Percentiles rank a stretch among this genome's conserved stretches.
These are phyloP conservation scores for Ranitomeya imitator DNA, from an alignment of 2,113 vertebrate genomes.

Conservation along the genomic window DNA sequence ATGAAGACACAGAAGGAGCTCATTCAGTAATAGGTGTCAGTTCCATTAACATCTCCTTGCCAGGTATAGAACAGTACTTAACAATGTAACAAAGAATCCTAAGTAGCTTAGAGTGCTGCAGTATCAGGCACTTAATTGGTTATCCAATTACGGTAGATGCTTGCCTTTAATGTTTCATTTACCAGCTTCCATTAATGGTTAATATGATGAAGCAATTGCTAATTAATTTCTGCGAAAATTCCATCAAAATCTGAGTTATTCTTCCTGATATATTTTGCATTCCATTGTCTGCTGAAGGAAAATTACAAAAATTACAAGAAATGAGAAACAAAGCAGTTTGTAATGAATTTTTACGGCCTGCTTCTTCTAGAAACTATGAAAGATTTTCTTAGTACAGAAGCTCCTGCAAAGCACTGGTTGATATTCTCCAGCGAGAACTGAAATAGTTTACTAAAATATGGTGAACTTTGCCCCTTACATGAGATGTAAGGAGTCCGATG, in stretches of 20 bases:
- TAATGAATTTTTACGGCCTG: background rate
- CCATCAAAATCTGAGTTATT: background rate
- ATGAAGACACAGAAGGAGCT: background rate
- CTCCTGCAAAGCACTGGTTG: background rate
- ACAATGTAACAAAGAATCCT: background rate
- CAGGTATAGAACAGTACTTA: background rate
- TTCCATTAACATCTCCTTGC: background rate
- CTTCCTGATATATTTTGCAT: background rate
- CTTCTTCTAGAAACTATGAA: background rate
- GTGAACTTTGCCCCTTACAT: background rate
- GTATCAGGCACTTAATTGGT: background rate
- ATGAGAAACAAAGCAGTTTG: background rate
- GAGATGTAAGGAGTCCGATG: conserved; percentile 1
- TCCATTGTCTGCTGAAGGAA: background rate
- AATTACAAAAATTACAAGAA: background rate
- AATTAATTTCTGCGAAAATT: background rate
- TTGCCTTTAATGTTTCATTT: no score
- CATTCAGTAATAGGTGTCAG: background rate
- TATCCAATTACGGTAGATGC: no score
- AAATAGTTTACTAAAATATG: background rate
- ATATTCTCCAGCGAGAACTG: background rate
- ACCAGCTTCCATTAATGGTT: background rate
- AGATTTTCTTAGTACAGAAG: background rate
- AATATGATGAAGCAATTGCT: background rate
- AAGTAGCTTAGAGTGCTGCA: background rate